A percentile compares a stretch with the other conserved stretches of the same genome.
phyloP scores from a whole-genome alignment of 2,797 vertebrate genomes.

The Mus caroli region DNA sequence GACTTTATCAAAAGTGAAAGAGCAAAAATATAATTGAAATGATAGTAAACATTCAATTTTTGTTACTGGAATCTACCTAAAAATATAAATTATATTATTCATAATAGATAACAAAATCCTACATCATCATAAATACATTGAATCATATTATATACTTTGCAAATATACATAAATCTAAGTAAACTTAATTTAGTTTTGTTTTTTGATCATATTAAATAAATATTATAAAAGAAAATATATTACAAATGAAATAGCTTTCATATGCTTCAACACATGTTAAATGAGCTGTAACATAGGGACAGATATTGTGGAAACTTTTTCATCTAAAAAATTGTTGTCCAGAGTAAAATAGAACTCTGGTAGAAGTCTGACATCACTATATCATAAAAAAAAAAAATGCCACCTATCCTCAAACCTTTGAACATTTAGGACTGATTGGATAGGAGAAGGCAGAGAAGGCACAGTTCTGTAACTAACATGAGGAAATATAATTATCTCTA shows the following conservation, averaged over 20 bases:
- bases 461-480: neutral
- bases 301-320: neutral
- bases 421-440: neutral
- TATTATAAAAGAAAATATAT: no score
- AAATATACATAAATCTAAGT: no score
- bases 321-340: neutral
- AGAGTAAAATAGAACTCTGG: neutral
- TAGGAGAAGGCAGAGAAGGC: neutral
- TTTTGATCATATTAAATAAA: no score
- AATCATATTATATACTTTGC: no score
- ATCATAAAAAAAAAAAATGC: neutral
- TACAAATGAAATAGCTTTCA: neutral
- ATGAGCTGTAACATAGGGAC: neutral
- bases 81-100: no score
- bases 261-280: neutral
- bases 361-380: neutral
- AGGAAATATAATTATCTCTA: neutral
- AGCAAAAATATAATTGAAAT: no score
- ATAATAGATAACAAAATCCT: no score
- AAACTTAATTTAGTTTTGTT: no score
- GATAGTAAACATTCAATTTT: no score
- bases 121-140: no score
- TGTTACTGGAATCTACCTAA: no score
- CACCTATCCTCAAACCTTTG: neutral
- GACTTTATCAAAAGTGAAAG: no score